A percentile compares a stretch with the other conserved stretches of the same genome.
phyloP scores from a whole-genome alignment of 2,888 invertebrate genomes.

The Brenthis hecate region DNA sequence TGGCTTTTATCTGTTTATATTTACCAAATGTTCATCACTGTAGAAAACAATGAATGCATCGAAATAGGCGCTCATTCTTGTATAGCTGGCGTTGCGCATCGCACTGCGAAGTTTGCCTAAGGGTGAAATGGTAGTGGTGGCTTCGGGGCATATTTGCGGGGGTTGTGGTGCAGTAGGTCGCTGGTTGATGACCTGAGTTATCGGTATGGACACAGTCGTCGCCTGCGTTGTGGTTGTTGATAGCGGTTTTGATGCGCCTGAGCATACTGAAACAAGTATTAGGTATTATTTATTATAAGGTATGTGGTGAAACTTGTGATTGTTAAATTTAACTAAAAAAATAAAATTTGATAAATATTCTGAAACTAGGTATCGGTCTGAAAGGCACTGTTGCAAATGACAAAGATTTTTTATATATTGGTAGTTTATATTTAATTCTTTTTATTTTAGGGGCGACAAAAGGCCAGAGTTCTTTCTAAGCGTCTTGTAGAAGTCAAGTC shows the following conservation, averaged over 20 bases:
- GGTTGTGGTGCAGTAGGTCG: slow-evolving; percentile 49
- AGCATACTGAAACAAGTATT: slow-evolving; percentile 53
- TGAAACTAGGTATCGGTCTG: no score
- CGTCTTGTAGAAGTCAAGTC: no score
- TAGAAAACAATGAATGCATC: slow-evolving; percentile 90
- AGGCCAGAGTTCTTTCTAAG: no score
- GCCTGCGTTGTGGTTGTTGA: slow-evolving; percentile 47
- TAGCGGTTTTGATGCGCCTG: slow-evolving; percentile 49
- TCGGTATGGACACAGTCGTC: slow-evolving; percentile 44
- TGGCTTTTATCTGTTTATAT: not conserved
- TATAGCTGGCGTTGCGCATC: slow-evolving; percentile 69
- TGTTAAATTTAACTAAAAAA: no score
- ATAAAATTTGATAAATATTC: no score
- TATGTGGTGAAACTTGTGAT: no score
- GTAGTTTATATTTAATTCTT: no score
- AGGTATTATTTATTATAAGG: no score
- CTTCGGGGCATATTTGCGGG: slow-evolving; percentile 57
- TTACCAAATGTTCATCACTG: slow-evolving; percentile 91
- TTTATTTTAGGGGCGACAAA: no score
- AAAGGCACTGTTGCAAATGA: no score
- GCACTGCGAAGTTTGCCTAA: slow-evolving; percentile 73
- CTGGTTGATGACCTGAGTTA: slow-evolving; percentile 53
- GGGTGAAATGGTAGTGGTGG: slow-evolving; percentile 53
- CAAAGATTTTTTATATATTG: no score
- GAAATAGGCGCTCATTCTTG: slow-evolving; percentile 68